Conservation (phyloP, 1,140 invertebrate species). For the Sitophilus oryzae region DNA sequence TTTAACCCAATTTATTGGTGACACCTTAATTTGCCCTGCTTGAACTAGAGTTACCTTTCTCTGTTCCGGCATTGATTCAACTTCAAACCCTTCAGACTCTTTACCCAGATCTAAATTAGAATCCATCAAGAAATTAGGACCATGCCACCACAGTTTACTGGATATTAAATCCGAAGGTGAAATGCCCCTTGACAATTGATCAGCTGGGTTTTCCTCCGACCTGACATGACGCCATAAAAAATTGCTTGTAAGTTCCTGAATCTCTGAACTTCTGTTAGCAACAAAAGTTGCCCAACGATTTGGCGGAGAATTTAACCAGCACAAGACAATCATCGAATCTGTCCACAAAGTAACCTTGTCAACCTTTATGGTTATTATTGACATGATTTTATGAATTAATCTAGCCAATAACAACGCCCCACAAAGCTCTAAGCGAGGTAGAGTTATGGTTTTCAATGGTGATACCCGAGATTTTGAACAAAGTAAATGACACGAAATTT, state of each 20-base stretch:
- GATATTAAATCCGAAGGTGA: neutral
- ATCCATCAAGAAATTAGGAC: neutral
- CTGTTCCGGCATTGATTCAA: neutral
- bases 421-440: neutral
- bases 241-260: neutral
- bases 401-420: too few relatives aligned
- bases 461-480: neutral
- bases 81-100: neutral
- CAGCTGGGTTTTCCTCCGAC: conserved; percentile 4
- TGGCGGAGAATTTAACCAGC: neutral
- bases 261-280: neutral
- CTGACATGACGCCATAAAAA: neutral
- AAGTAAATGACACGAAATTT: neutral
- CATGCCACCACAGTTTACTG: conserved; percentile 1
- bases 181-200: neutral
- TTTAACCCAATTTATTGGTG: neutral
- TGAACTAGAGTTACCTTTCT: neutral
- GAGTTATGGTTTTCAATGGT: neutral
- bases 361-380: neutral
- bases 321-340: conserved; percentile 1
- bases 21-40: neutral
- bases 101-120: neutral
- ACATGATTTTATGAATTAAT: conserved; percentile 1
- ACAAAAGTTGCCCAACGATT: conserved; percentile 3
- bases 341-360: neutral